A percentile compares a stretch with the other conserved stretches of the same genome.
Conservation (phyloP, 1,140 invertebrate species). For the Platyscapa corneri region DNA sequence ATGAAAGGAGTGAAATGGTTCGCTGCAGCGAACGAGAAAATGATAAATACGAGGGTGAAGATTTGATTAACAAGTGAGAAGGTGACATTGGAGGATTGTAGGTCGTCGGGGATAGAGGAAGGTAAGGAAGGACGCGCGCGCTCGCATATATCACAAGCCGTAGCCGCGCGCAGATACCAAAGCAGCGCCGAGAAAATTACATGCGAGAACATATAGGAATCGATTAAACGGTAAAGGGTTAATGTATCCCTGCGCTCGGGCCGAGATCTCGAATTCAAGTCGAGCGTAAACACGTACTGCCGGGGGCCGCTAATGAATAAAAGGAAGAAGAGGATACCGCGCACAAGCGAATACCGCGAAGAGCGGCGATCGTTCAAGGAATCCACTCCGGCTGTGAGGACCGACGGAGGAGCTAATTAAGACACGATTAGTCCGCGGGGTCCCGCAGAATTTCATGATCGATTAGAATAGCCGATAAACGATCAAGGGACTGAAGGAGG, state of each 20-base stretch:
- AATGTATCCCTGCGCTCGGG: slow-evolving; percentile 6
- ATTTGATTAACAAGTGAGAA: too few species aligned
- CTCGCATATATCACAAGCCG: neutral
- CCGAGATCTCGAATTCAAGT: slow-evolving; percentile 36
- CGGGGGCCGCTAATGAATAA: slow-evolving; percentile 47
- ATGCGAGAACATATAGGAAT: slow-evolving; percentile 27
- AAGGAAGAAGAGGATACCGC: slow-evolving; percentile 35
- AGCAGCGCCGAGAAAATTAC: slow-evolving; percentile 11
- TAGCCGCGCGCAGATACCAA: neutral
- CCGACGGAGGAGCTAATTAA: slow-evolving; percentile 68
- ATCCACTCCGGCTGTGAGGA: slow-evolving; percentile 28
- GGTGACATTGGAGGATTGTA: too few species aligned
- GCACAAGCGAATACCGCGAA: slow-evolving; percentile 43
- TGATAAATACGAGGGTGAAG: too few species aligned
- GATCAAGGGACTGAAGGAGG: slow-evolving; percentile 50
- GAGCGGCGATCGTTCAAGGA: slow-evolving; percentile 53
- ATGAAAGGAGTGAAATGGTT: too few species aligned
- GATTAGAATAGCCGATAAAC: slow-evolving; percentile 66
- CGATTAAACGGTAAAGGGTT: slow-evolving; percentile 49
- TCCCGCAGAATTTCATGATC: slow-evolving; percentile 65
- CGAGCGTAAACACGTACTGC: slow-evolving; percentile 3
- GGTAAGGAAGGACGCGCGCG: too few species aligned
- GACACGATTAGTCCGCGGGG: slow-evolving; percentile 64
- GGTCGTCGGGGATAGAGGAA: too few species aligned
- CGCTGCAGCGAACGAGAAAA: too few species aligned